Evolutionary conservation across 2,797 vertebrate genomes (phyloP).

Genomic region (Masticophis lateralis): DNA sequence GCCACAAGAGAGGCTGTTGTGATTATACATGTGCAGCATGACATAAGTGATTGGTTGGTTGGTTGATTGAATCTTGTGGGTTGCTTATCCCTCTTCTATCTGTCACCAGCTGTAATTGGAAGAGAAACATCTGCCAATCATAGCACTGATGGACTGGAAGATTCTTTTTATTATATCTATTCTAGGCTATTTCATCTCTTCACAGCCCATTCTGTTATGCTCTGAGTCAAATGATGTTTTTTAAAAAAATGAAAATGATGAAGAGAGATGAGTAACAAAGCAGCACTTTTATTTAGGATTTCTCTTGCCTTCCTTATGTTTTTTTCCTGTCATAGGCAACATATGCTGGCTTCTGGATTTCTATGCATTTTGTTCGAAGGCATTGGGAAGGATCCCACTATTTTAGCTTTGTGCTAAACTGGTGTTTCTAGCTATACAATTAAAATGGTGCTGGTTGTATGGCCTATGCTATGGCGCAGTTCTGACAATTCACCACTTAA

Average conservation of each 20-base stretch:
- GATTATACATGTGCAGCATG: background rate
- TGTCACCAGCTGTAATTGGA: background rate
- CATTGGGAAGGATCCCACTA: background rate
- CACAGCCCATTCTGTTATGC: background rate
- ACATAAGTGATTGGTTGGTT: background rate
- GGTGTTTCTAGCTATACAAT: background rate
- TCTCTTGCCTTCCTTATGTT: background rate
- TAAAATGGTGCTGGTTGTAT: background rate
- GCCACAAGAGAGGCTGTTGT: background rate
- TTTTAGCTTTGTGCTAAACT: background rate
- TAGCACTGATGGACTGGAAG: background rate
- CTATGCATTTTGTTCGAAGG: background rate
- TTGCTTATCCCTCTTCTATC: background rate
- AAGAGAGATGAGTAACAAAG: background rate
- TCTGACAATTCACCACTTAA: background rate
- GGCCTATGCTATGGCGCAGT: background rate
- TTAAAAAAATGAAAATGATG: background rate
- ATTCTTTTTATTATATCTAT: background rate
- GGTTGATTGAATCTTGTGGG: background rate
- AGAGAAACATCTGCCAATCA: background rate
- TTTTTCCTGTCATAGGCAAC: background rate
- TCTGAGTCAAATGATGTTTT: background rate
- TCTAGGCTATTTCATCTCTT: background rate
- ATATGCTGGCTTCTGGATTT: background rate
- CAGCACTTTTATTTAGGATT: background rate